Conservation (phyloP, 2,113 vertebrate species). For the Saccopteryx bilineata region DNA sequence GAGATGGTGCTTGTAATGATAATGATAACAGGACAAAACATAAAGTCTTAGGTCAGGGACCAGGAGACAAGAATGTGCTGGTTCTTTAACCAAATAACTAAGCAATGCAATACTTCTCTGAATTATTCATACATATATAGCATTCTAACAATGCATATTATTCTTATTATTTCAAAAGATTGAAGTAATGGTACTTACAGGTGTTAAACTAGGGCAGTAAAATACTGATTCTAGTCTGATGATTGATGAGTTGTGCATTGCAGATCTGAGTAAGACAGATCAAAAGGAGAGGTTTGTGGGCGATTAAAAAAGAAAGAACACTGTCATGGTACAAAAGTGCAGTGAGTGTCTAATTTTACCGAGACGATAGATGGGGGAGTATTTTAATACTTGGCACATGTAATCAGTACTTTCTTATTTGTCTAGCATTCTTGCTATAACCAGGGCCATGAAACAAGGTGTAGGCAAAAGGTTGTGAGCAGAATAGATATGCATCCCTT, state of each 20-base stretch:
- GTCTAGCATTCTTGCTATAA: background rate
- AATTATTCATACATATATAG: background rate
- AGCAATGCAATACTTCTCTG: background rate
- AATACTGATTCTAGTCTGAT: background rate
- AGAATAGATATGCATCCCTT: background rate
- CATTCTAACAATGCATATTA: background rate
- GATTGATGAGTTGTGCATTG: background rate
- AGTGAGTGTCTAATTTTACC: background rate
- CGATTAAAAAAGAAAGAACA: background rate
- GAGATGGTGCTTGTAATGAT: background rate
- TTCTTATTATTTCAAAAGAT: conserved; percentile 4
- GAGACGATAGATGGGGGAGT: background rate
- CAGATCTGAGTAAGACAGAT: background rate
- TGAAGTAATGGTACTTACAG: background rate
- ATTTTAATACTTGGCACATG: background rate
- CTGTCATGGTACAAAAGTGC: accelerated
- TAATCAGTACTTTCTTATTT: background rate
- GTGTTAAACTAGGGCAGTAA: background rate
- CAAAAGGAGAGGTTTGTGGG: background rate
- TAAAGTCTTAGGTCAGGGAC: background rate
- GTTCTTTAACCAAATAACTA: background rate
- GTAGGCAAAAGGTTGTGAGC: background rate
- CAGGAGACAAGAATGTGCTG: background rate
- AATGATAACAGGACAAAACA: background rate
- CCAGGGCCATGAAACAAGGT: background rate